Evolutionary conservation across 2,888 invertebrate genomes (phyloP), one percentile per base, ranked within the genome.

Genomic region (Phengaris arion): DNA sequence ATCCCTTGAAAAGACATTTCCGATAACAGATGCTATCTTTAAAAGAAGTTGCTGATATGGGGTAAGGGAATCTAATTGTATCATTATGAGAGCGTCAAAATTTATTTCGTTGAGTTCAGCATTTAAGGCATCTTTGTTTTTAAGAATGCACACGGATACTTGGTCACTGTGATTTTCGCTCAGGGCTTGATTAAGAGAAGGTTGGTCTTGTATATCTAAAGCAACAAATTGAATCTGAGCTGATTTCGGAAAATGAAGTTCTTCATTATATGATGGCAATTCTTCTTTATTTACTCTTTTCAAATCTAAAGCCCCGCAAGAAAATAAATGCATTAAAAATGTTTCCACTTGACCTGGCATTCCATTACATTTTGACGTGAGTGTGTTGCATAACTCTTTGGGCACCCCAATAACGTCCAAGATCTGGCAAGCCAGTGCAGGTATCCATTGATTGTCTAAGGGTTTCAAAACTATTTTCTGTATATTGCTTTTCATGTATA

Each of bases 11-110:
- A 95, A 90, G 6, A 93, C 84, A 64, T 91, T 88, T 0, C 95
- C 96, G 55, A 95, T 87, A 0, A 94, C 94, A 0, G 95, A 93
- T 8, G 94, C 94, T 76, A 94, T 94, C 85, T 95, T 95, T 13
- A 95, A 84, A 70, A 95, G 85, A 75, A 94, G 84, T 81, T 95
- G 95, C 82, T 95, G 95, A 82, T 94, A 95, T 0, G 94, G 92
- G 6, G 94, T 94, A 70, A 95, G 87, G n/a, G 94, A 92, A 84
- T 94, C 94, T 78, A 94, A 94, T 83, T 94, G 91, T 78, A 94
- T 93, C 89, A 94, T 91, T 78, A 94, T 89, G 77, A 94, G 84
- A 15, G 94, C 91, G 78, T 94, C 91, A 74, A 92, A 78, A 81
- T 92, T 94, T 83, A 92, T 89, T 15, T 85, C 85, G 79, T 90